Conservation (phyloP, 2,113 vertebrate species). For the Seriola rivoliana region DNA sequence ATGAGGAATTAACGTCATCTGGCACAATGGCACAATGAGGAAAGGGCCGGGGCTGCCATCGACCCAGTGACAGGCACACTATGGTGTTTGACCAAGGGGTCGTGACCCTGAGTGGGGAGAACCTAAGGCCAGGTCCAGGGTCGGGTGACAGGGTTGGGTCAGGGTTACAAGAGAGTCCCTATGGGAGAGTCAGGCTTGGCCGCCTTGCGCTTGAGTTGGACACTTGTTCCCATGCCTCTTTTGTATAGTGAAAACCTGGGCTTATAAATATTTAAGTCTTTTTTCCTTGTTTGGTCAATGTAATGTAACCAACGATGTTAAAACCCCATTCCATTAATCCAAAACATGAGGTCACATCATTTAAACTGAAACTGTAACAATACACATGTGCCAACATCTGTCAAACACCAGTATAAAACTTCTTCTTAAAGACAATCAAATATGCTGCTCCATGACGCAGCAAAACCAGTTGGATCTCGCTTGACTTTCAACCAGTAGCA, state of each 20-base stretch:
- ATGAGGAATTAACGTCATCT: constrained; percentile 75
- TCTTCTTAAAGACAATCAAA: constrained; percentile 7
- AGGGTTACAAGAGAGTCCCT: constrained; percentile 65
- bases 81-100: constrained; percentile 70
- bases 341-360: constrained; percentile 30
- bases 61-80: constrained; percentile 68
- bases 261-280: constrained; percentile 55
- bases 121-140: constrained; percentile 66
- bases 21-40: constrained; percentile 63
- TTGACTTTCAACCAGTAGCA: constrained; percentile 27
- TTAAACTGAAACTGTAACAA: constrained; percentile 13
- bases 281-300: constrained; percentile 53
- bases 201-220: constrained; percentile 7
- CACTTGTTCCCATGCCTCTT: constrained; percentile 48
- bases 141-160: constrained; percentile 62
- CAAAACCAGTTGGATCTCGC: constrained; percentile 10
- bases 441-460: not conserved
- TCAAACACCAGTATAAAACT: not conserved
- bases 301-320: constrained; percentile 22
- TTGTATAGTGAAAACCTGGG: constrained; percentile 17
- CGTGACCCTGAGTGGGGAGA: constrained; percentile 50
- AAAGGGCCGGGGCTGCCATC: constrained; percentile 41
- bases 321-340: constrained; percentile 31
- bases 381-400: not conserved
- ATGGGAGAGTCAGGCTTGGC: constrained; percentile 52